A percentile compares a stretch with the other conserved stretches of the same genome.
These are phyloP conservation scores for Drosophila borealis DNA, from an alignment of 2,888 invertebrate species.

Conservation along the genomic window DNA sequence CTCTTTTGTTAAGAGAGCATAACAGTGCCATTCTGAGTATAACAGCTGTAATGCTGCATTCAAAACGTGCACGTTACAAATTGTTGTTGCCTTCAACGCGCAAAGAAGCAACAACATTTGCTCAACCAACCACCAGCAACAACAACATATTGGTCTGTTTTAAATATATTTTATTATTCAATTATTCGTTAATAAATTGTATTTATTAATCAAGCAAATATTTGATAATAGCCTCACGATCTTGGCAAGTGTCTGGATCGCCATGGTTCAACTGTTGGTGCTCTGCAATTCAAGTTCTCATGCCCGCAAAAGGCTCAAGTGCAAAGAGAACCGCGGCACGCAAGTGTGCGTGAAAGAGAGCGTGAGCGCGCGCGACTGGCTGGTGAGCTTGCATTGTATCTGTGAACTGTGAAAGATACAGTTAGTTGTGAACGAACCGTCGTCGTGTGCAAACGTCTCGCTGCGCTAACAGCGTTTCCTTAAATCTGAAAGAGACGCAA, in stretches of 20 bases:
- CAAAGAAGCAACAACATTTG: slow-evolving; percentile 9
- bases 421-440: slow-evolving; percentile 64
- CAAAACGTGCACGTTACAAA: slow-evolving; percentile 32
- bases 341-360: not conserved
- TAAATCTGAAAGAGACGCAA: slow-evolving; percentile 31
- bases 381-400: slow-evolving; percentile 27
- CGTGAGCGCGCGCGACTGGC: slow-evolving; percentile 1
- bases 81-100: slow-evolving; percentile 11
- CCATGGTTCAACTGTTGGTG: slow-evolving; percentile 8
- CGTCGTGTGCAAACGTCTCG: slow-evolving; percentile 52
- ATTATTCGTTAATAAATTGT: not conserved
- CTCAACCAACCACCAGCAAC: slow-evolving; percentile 11
- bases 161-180: not conserved
- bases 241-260: slow-evolving; percentile 25
- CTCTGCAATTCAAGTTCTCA: slow-evolving; percentile 4
- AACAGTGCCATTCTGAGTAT: slow-evolving; percentile 50
- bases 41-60: slow-evolving; percentile 36
- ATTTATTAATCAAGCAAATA: slow-evolving; percentile 18
- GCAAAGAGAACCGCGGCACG: slow-evolving; percentile 1
- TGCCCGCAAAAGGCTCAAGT: not conserved
- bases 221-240: slow-evolving; percentile 21
- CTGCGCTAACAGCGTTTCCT: slow-evolving; percentile 32
- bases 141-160: too few relatives aligned
- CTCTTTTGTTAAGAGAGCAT: slow-evolving; percentile 27
- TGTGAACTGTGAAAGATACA: slow-evolving; percentile 47